These are phyloP conservation scores for Pantelozetes paolii DNA, from an alignment of 2,888 invertebrate genomes.

Conservation along the genomic window DNA sequence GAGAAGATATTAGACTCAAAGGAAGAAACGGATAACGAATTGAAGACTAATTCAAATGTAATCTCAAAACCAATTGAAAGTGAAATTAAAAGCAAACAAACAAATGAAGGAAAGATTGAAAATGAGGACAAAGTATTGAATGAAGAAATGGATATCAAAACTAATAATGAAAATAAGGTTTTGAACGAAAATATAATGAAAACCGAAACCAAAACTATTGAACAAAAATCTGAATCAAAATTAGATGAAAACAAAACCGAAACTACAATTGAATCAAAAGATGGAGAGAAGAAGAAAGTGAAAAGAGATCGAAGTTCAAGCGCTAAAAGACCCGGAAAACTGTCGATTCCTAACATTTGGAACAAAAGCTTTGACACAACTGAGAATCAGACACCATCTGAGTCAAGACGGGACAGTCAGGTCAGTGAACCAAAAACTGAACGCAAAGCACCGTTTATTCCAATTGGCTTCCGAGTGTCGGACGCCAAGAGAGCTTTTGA, in stretches of 20 bases:
- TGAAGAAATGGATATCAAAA: not conserved
- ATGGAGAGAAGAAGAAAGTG: not conserved
- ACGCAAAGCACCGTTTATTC: slow-evolving; percentile 32
- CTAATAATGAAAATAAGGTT: not conserved
- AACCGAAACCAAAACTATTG: not conserved
- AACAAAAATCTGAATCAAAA: not conserved
- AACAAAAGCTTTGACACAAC: slow-evolving; percentile 5
- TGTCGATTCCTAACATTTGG: slow-evolving; percentile 42
- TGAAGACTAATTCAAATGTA: not conserved
- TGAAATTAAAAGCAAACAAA: not conserved
- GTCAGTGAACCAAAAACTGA: not conserved
- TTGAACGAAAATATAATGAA: not conserved
- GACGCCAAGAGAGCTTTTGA: slow-evolving; percentile 83
- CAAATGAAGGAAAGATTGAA: not conserved
- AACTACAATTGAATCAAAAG: not conserved
- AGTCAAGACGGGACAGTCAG: not conserved
- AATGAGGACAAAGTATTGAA: not conserved
- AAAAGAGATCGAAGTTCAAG: not conserved
- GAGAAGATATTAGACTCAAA: too few relatives aligned
- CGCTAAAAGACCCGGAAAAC: slow-evolving; percentile 35
- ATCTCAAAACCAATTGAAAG: too few relatives aligned
- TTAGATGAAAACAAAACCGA: not conserved
- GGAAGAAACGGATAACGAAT: not conserved
- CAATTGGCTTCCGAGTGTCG: slow-evolving; percentile 62
- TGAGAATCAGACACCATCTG: not conserved